Evolutionary conservation across 2,888 invertebrate species (phyloP), one percentile per base, ranked within the genome.

Genomic region (Drosophila stalkeri): DNA sequence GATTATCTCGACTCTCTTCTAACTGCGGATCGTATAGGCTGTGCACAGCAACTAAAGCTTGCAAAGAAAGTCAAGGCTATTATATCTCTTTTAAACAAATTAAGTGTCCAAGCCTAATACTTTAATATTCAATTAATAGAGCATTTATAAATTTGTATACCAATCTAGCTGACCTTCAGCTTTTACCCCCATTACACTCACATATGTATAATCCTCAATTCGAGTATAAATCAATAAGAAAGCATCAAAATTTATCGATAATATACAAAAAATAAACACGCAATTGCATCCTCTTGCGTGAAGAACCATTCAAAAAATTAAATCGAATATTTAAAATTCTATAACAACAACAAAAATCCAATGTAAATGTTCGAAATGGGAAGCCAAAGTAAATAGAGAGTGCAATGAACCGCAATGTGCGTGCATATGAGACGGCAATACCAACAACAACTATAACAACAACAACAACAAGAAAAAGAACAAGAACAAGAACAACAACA

Each of bases 321-420:
- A 62, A 62, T 46, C 35, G n/a, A 18, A 41, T 64, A 66, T 64
- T 59, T 70, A 52, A 72, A 71, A 75, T 39, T 39, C n/a, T 43
- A 49, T 27, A 16, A 52, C 41, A 39, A 39, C 37, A 43, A 49
- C 27, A 16, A 16, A 57, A 18, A 18, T 31, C n/a, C n/a, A 75
- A 71, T 77, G 68, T 69, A 75, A 86, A 82, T 86, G 62, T 62
- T 82, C 68, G 71, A 70, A 64, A 77, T 81, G 81, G 65, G 80
- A 77, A 83, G 81, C 77, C 61, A 77, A 80, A 77, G 86, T 85
- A 89, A 89, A 88, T 86, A 90, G 81, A 79, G 77, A 88, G 88
- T 91, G 80, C 91, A 91, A 79, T 89, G 91, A 91, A 90, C 91
- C 85, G 81, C 66, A 72, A 66, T 81, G 75, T 81, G 84, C 82